Evolutionary conservation across 2,797 vertebrate species (phyloP).

Genomic region (Ispidina lecontei): DNA sequence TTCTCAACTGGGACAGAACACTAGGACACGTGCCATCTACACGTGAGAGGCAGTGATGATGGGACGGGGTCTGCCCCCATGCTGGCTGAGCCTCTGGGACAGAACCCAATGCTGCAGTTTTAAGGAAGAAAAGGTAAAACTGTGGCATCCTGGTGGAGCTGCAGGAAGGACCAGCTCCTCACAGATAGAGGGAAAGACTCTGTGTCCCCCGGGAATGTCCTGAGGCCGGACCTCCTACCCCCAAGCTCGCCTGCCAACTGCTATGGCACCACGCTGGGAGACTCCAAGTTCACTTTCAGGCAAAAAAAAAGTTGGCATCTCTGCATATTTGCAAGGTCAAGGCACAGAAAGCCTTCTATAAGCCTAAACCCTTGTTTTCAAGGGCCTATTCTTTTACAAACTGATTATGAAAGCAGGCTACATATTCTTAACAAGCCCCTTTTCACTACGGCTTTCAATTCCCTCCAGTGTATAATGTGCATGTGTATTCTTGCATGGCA

Average conservation of each 20-base stretch:
- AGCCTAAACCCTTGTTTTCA: slow-evolving; percentile 62
- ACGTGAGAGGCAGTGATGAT: fast-evolving
- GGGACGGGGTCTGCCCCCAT: not conserved
- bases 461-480: slow-evolving; percentile 50
- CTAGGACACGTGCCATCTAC: fast-evolving
- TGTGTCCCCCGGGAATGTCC: not conserved
- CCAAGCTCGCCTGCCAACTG: slow-evolving; percentile 11
- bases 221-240: not conserved
- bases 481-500: slow-evolving; percentile 78
- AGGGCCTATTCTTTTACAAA: slow-evolving; percentile 62
- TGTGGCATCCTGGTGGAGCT: not conserved
- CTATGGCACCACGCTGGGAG: slow-evolving; percentile 40
- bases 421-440: slow-evolving; percentile 68
- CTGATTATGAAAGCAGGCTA: slow-evolving; percentile 62
- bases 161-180: not conserved
- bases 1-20: not conserved
- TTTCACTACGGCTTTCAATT: slow-evolving; percentile 62
- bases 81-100: fast-evolving
- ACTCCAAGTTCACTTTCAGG: slow-evolving; percentile 21
- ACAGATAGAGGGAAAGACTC: not conserved
- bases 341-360: slow-evolving; percentile 52
- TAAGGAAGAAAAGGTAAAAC: not conserved
- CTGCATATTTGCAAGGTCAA: slow-evolving; percentile 55
- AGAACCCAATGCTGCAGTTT: not conserved
- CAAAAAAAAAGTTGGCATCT: slow-evolving; percentile 18